phyloP scores from a whole-genome alignment of 2,797 vertebrate species.

The Chelon labrosus region DNA sequence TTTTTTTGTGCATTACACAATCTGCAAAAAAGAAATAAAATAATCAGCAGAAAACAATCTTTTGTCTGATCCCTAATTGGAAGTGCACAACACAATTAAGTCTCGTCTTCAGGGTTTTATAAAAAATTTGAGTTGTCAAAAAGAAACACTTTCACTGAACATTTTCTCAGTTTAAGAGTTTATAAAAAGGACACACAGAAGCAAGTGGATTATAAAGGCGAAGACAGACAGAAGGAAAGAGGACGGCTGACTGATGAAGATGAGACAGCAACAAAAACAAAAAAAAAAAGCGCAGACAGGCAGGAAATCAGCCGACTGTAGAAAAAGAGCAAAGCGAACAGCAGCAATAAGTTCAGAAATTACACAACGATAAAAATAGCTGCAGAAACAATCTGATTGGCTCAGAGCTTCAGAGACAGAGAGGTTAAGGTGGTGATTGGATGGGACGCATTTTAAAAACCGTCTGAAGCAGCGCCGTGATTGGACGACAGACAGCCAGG shows the following conservation, averaged over 20 bases:
- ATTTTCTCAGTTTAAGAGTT: too few relatives aligned
- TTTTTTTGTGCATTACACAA: too few relatives aligned
- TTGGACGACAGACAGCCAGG: background rate
- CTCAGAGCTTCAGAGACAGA: background rate
- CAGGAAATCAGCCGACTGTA: slow-evolving; percentile 10
- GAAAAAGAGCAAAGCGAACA: slow-evolving; percentile 5
- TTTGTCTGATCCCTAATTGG: too few relatives aligned
- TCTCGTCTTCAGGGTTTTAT: too few relatives aligned
- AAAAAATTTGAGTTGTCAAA: too few relatives aligned
- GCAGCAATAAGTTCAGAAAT: background rate
- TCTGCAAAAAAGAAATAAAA: too few relatives aligned
- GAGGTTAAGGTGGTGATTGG: slow-evolving; percentile 1
- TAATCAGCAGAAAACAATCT: too few relatives aligned
- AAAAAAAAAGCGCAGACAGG: background rate
- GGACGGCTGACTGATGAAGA: background rate
- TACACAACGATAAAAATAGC: background rate
- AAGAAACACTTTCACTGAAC: too few relatives aligned
- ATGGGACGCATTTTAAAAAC: background rate
- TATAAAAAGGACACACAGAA: background rate
- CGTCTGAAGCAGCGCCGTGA: background rate
- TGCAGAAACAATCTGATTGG: slow-evolving; percentile 27
- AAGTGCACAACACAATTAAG: too few relatives aligned
- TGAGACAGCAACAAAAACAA: too few relatives aligned
- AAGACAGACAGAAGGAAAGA: background rate
- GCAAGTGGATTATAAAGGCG: background rate